phyloP scores from a whole-genome alignment of 1,140 invertebrate genomes.

The Drosophila fuyamai region DNA sequence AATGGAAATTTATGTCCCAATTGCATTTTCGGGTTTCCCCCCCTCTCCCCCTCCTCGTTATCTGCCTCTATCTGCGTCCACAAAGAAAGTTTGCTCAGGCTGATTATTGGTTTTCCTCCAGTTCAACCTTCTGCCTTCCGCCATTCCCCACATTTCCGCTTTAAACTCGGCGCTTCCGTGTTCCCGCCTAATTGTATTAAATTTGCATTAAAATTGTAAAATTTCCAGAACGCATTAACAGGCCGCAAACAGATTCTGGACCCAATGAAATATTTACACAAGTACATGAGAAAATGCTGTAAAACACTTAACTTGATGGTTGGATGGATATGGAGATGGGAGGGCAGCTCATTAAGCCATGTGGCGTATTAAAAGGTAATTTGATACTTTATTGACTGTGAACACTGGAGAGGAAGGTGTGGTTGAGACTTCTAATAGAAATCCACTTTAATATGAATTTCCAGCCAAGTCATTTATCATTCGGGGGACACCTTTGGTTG shows the following conservation, averaged over 20 bases:
- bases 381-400: conserved; percentile 73
- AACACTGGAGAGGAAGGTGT: background rate
- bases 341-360: conserved; percentile 50
- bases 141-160: conserved; percentile 7
- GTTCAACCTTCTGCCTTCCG: conserved; percentile 21
- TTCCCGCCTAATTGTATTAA: conserved; percentile 68
- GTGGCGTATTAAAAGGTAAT: conserved; percentile 55
- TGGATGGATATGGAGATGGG: background rate
- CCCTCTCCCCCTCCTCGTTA: conserved; percentile 3
- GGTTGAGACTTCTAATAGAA: conserved; percentile 23
- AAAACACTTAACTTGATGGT: conserved; percentile 58
- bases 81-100: conserved; percentile 47
- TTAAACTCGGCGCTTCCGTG: conserved; percentile 36
- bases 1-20: conserved; percentile 83
- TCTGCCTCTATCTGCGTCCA: conserved; percentile 3
- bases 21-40: conserved; percentile 60
- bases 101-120: conserved; percentile 67
- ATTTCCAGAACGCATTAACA: conserved; percentile 46
- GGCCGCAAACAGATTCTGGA: conserved; percentile 33
- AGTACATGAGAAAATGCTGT: conserved; percentile 36
- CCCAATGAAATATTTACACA: conserved; percentile 36
- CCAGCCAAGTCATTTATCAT: conserved; percentile 56
- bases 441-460: conserved; percentile 14
- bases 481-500: conserved; percentile 10
- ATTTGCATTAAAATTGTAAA: conserved; percentile 66